Percentiles rank a stretch among this genome's conserved stretches.
Conservation (phyloP, 1,140 invertebrate species). For the Drosophila repletoides region DNA sequence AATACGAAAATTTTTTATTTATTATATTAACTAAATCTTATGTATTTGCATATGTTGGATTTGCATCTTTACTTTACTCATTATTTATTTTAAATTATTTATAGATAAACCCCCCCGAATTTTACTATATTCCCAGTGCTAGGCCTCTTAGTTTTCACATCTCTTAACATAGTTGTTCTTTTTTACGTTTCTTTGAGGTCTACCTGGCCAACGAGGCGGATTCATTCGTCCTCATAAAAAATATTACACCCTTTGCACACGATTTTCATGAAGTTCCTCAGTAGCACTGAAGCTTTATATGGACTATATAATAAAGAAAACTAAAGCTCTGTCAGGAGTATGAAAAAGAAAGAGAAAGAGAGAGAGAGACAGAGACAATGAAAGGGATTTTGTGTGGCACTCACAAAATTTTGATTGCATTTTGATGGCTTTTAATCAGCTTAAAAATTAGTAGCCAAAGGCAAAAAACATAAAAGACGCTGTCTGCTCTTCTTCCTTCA, state of each 20-base stretch:
- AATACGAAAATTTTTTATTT: too few species aligned
- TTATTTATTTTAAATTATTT: too few species aligned
- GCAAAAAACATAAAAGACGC: not conserved
- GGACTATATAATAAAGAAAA: conserved; percentile 17
- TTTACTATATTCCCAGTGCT: too few species aligned
- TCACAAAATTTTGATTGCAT: conserved; percentile 34
- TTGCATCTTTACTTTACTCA: too few species aligned
- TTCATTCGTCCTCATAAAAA: conserved; percentile 17
- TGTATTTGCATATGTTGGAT: too few species aligned
- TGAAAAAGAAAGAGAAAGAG: not conserved
- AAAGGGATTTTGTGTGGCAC: conserved; percentile 20
- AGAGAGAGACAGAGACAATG: not conserved
- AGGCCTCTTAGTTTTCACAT: too few species aligned
- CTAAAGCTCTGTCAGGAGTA: not conserved
- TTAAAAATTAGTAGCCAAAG: conserved; percentile 49
- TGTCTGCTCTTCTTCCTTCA: not conserved
- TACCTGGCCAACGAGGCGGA: not conserved
- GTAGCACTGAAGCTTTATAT: conserved; percentile 13
- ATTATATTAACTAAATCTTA: too few species aligned
- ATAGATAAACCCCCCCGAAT: too few species aligned
- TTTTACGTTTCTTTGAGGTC: not conserved
- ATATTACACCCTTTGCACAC: conserved; percentile 17
- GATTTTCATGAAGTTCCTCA: conserved; percentile 8
- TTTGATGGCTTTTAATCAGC: conserved; percentile 50
- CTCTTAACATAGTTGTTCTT: too few species aligned